Conservation (phyloP, 2,113 vertebrate genomes). For the Corapipo altera region DNA sequence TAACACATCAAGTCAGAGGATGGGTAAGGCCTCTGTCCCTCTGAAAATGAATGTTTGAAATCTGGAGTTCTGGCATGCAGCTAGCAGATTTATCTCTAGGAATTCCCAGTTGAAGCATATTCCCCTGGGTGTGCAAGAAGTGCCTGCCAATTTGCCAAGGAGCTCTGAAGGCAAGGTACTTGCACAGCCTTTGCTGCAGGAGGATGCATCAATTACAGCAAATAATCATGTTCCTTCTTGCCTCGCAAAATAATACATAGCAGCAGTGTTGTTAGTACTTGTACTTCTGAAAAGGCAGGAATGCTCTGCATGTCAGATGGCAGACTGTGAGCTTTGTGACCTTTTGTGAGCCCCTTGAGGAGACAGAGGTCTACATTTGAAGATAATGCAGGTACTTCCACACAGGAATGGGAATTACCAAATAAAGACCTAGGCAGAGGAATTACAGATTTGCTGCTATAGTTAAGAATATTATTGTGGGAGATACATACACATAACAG, state of each 20-base stretch:
- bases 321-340: neutral
- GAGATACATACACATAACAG: neutral
- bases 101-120: constrained; percentile 47
- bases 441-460: neutral
- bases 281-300: constrained; percentile 18
- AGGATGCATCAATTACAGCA: neutral
- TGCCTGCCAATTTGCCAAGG: neutral
- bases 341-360: neutral
- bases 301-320: neutral
- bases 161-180: neutral
- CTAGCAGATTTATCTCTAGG: constrained; percentile 46
- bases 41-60: constrained; percentile 55
- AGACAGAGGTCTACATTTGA: neutral
- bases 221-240: constrained; percentile 51
- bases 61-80: neutral
- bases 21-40: constrained; percentile 35
- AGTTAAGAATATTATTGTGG: neutral
- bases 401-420: neutral
- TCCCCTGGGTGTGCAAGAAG: constrained; percentile 21
- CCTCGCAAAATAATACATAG: neutral
- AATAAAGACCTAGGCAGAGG: neutral
- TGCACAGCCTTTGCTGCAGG: neutral
- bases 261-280: neutral
- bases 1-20: neutral
- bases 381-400: neutral